Base-by-base conservation (phyloP, 2,888 invertebrate species). In the Amblyteles armatorius region DNA sequence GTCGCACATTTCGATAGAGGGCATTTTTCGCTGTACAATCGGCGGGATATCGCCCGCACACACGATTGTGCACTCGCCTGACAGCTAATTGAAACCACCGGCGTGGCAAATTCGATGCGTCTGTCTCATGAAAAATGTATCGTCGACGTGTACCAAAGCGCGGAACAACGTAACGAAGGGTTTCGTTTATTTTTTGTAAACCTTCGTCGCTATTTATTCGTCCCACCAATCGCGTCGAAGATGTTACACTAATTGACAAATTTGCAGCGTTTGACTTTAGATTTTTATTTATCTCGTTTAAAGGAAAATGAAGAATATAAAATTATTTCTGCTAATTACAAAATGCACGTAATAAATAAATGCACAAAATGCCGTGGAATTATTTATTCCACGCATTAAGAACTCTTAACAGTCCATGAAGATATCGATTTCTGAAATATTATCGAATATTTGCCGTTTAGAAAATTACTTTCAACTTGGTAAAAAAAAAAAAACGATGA, bases 1-100 rank as follows among this genome's bases (percentile, higher is more conserved):
- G 68, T 48, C 67, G 84, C 82, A 86, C 73, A 85, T 85, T 84
- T 86, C 63, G 82, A 65, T 65, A 65, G 60, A 78, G 79, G 78
- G 69, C 69, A 50, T 22, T n/a, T 11, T 52, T 55, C 29, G 33
- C 26, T 33, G 7, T 33, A 60, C 22, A 60, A 26, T 60, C 60
- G 60, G 4, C 22, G 26, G 13, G 22, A 22, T 60, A 22, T 60
- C 33, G 29, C n/a, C 77, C 73, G 63, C 74, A 68, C 60, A 71
- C 67, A 79, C 60, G 26, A 76, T 26, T 55, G 71, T 77, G 69
- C 79, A 84, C 65, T 67, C 22, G 67, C 11, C 60, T 69, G 68
- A 44, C 11, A 26, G 50, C 82, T 73, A 67, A 82, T 72, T 73
- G 82, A 68, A 78, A 78, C 78, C 60, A 82, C 78, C 22, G 33